A percentile compares a stretch with the other conserved stretches of the same genome.
phyloP scores from a whole-genome alignment of 2,113 vertebrate species.

The Anseranas semipalmata region DNA sequence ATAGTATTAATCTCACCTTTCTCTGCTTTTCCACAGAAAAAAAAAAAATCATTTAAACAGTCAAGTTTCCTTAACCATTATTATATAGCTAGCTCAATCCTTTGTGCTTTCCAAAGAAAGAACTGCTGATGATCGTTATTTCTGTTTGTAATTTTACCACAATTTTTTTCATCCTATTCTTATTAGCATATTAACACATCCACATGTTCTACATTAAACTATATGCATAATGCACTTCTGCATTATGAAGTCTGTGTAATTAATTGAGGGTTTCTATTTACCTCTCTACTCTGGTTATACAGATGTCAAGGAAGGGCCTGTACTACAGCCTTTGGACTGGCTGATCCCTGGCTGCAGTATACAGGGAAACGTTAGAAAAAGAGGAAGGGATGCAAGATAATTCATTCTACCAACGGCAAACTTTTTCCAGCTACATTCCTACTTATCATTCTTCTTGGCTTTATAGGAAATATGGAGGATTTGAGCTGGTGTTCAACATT shows the following conservation, averaged over 20 bases:
- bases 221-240: not conserved
- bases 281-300: not conserved
- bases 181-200: not conserved
- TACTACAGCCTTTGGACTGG: not conserved
- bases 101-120: conserved; percentile 54
- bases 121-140: conserved; percentile 6
- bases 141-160: conserved; percentile 13
- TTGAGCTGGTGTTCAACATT: not conserved
- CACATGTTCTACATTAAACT: conserved; percentile 28
- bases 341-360: not conserved
- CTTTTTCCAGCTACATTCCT: not conserved
- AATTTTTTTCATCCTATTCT: not conserved
- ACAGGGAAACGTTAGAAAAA: not conserved
- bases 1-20: conserved; percentile 54
- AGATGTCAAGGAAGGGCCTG: not conserved
- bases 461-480: not conserved
- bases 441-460: not conserved
- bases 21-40: conserved; percentile 12
- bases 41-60: conserved; percentile 40
- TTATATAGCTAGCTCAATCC: not conserved
- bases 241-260: not conserved
- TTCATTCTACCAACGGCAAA: not conserved
- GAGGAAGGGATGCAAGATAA: not conserved
- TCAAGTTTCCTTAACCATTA: not conserved
- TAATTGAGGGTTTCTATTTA: not conserved